Percentiles rank a stretch among this genome's conserved stretches.
phyloP scores from a whole-genome alignment of 2,797 vertebrate genomes.

The Lithobates pipiens region DNA sequence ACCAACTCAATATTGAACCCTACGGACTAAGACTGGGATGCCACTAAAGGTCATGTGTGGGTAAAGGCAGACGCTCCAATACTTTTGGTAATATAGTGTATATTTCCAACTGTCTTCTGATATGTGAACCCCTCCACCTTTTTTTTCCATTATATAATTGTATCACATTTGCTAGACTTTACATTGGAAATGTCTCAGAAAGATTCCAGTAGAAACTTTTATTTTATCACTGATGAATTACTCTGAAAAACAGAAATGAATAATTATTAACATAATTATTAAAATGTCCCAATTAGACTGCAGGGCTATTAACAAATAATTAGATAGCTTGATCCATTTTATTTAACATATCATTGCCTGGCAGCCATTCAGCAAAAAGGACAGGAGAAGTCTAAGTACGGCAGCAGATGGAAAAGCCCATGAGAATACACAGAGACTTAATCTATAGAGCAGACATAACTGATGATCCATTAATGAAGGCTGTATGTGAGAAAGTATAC shows the following conservation, averaged over 20 bases:
- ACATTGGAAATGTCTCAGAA: neutral
- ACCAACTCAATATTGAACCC: too few species aligned
- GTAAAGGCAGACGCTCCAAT: too few species aligned
- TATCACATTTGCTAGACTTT: neutral
- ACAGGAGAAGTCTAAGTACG: conserved; percentile 25
- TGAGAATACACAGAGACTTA: conserved; percentile 28
- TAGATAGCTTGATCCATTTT: conserved; percentile 38
- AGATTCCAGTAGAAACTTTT: neutral
- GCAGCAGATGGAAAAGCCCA: conserved; percentile 33
- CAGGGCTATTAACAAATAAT: conserved; percentile 33
- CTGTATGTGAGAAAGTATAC: neutral
- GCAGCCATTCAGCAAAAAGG: conserved; percentile 26
- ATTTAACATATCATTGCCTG: conserved; percentile 29
- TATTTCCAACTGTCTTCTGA: too few species aligned
- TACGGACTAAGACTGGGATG: too few species aligned
- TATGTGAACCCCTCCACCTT: neutral
- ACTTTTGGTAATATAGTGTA: too few species aligned
- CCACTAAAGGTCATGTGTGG: too few species aligned
- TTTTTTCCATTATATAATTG: neutral
- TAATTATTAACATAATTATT: neutral
- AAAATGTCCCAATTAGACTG: conserved; percentile 4
- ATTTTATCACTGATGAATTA: neutral
- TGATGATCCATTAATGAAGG: neutral
- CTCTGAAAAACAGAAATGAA: neutral
- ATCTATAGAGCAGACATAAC: conserved; percentile 32